Evolutionary conservation across 1,140 invertebrate genomes (phyloP).

Genomic region (Drosophila yakuba): DNA sequence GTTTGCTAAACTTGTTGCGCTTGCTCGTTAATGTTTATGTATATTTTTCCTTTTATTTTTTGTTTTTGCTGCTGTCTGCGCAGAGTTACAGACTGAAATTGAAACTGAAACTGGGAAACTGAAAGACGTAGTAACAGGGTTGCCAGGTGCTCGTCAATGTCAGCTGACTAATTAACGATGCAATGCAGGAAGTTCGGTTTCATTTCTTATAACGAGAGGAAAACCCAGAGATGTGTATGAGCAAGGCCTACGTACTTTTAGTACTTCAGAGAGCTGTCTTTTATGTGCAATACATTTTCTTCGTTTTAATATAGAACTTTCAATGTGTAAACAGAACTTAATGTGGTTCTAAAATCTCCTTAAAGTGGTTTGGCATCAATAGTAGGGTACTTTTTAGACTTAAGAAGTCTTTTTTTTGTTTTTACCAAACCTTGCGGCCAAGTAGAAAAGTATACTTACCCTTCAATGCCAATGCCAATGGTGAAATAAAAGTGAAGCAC

Average conservation of each 20-base stretch:
- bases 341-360: too few species aligned
- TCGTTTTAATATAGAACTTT: too few species aligned
- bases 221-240: not conserved
- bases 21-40: constrained; percentile 38
- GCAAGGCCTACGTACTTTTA: too few species aligned
- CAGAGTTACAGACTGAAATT: constrained; percentile 48
- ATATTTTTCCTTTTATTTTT: constrained; percentile 10
- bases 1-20: constrained; percentile 77
- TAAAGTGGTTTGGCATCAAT: too few species aligned
- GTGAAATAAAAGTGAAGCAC: constrained; percentile 1
- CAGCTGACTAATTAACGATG: constrained; percentile 28
- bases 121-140: constrained; percentile 27
- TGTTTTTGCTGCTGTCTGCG: constrained; percentile 41
- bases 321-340: too few species aligned
- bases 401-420: too few species aligned
- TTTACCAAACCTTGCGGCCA: not conserved
- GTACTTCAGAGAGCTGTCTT: too few species aligned
- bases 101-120: constrained; percentile 32
- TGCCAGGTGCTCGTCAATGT: constrained; percentile 50
- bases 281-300: too few species aligned
- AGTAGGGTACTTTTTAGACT: too few species aligned
- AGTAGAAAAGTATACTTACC: constrained; percentile 6
- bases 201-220: not conserved
- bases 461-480: constrained; percentile 16
- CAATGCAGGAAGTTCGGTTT: constrained; percentile 26